phyloP scores from a whole-genome alignment of 2,113 vertebrate genomes.

The Dipodomys stephensi region DNA sequence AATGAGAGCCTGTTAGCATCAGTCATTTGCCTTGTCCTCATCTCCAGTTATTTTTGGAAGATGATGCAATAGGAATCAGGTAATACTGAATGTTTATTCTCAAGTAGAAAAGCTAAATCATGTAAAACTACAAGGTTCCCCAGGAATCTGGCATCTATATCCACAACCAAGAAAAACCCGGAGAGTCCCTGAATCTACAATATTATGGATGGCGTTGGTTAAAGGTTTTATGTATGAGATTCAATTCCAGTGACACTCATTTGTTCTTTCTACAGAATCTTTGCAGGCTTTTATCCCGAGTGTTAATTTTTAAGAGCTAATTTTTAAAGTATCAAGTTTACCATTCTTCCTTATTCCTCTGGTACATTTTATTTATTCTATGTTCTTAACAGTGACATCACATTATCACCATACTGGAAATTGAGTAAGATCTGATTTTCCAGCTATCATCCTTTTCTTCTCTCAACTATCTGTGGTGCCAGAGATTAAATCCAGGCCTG shows the following conservation, averaged over 20 bases:
- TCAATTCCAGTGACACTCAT: neutral
- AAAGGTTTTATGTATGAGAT: neutral
- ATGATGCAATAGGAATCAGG: neutral
- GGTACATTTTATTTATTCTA: neutral
- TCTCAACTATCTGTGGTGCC: too few species aligned
- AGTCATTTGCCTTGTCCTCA: neutral
- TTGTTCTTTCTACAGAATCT: conserved; percentile 13
- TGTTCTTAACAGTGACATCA: neutral
- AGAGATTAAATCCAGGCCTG: too few species aligned
- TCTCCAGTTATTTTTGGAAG: neutral
- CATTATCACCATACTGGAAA: neutral
- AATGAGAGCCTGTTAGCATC: neutral
- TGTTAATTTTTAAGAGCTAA: neutral
- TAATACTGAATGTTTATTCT: conserved; percentile 50
- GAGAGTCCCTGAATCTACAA: neutral
- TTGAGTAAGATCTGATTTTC: neutral
- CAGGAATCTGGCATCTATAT: neutral
- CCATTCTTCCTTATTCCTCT: too few species aligned
- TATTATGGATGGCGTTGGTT: neutral
- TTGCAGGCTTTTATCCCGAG: conserved; percentile 4
- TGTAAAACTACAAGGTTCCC: conserved; percentile 1
- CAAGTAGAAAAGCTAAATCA: conserved; percentile 50
- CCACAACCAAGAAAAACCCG: conserved; percentile 12
- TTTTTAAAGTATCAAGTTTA: conserved; percentile 25
- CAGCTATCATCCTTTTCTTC: too few species aligned